These are phyloP conservation scores for Limonius californicus DNA, from an alignment of 1,140 invertebrate species.

Conservation along the genomic window DNA sequence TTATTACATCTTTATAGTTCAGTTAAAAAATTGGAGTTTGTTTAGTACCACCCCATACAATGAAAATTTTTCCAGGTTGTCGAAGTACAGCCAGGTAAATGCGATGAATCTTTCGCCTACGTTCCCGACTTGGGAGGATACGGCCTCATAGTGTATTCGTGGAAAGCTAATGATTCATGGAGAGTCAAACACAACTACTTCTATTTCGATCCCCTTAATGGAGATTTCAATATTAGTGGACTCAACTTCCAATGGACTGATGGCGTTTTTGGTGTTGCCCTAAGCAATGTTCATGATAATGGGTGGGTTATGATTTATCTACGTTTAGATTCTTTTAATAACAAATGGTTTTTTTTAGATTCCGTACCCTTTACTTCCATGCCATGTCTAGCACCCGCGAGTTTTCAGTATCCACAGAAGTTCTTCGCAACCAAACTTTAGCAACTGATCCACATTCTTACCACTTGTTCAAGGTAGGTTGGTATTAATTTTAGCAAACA, in stretches of 20 bases:
- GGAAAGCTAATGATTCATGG: constrained; percentile 63
- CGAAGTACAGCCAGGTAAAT: constrained; percentile 65
- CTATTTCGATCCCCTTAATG: constrained; percentile 62
- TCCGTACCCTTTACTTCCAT: constrained; percentile 72
- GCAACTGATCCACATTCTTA: constrained; percentile 66
- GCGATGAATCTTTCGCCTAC: constrained; percentile 64
- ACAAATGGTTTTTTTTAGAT: constrained; percentile 63
- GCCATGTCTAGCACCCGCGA: constrained; percentile 70
- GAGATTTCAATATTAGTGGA: constrained; percentile 67
- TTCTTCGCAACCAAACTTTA: constrained; percentile 59
- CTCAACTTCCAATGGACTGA: constrained; percentile 72
- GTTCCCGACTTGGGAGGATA: constrained; percentile 61
- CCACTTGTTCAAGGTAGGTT: constrained; percentile 53
- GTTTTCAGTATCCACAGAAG: constrained; percentile 64
- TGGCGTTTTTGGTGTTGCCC: constrained; percentile 68
- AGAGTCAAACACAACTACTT: constrained; percentile 67
- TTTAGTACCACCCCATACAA: too few species aligned
- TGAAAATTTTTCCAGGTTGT: too few species aligned
- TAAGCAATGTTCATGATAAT: too few species aligned
- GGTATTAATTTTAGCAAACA: too few species aligned
- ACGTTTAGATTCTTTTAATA: constrained; percentile 55
- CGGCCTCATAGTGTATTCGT: constrained; percentile 67
- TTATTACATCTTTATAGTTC: too few species aligned
- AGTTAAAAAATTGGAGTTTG: too few species aligned
- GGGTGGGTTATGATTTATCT: constrained; percentile 56